Conservation (phyloP, 2,113 vertebrate species). For the Alexandromys fortis region DNA sequence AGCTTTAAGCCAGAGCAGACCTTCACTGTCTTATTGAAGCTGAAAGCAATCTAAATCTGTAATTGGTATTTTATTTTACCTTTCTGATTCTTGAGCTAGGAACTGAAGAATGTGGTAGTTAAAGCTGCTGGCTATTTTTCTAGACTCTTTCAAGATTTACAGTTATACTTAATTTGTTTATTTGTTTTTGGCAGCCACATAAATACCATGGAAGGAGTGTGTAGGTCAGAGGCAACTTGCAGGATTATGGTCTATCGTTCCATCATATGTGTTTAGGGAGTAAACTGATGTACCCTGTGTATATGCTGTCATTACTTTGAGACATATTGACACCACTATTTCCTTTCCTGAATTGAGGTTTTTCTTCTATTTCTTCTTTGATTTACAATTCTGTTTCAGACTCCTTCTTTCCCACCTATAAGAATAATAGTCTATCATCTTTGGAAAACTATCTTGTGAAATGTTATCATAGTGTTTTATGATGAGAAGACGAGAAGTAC, state of each 20-base stretch:
- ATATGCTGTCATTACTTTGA: not conserved
- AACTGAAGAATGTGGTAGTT: accelerated
- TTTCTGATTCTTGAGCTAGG: not conserved
- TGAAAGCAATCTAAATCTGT: not conserved
- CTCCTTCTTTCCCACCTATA: not conserved
- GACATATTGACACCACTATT: not conserved
- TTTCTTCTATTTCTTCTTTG: not conserved
- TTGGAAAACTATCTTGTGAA: not conserved
- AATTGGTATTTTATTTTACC: not conserved
- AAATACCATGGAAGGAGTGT: not conserved
- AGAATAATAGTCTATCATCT: not conserved
- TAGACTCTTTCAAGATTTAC: not conserved
- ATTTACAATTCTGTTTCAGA: not conserved
- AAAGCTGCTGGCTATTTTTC: accelerated
- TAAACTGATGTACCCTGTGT: not conserved
- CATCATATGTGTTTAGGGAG: not conserved
- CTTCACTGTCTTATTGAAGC: not conserved
- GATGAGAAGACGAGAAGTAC: not conserved
- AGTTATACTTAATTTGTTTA: not conserved
- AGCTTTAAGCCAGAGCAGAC: too few species aligned
- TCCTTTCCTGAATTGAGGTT: not conserved
- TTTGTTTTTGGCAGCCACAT: not conserved
- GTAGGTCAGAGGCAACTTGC: not conserved
- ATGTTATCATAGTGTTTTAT: not conserved
- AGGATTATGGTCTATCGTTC: not conserved